A percentile compares a stretch with the other conserved stretches of the same genome.
phyloP scores from a whole-genome alignment of 2,113 vertebrate species.

The Colossoma macropomum region DNA sequence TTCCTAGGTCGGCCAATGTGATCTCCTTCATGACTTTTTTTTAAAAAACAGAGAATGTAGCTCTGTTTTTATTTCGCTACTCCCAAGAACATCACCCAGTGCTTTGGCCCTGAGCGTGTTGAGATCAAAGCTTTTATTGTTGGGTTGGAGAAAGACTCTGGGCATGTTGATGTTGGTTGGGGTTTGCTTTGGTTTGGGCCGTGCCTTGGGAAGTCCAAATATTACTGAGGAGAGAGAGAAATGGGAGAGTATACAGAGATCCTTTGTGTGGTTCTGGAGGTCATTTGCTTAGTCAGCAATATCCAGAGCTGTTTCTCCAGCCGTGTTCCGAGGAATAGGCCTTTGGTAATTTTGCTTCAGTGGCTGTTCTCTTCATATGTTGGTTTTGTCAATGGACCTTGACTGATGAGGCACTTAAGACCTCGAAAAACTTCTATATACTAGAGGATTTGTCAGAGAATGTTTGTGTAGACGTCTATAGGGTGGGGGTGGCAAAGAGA shows the following conservation, averaged over 20 bases:
- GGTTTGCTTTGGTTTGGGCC: slow-evolving; percentile 75
- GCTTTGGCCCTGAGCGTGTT: slow-evolving; percentile 32
- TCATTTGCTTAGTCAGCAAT: slow-evolving; percentile 23
- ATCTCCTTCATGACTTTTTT: not conserved
- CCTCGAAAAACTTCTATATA: not conserved
- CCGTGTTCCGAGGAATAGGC: not conserved
- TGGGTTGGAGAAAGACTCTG: slow-evolving; percentile 56
- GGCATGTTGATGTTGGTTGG: slow-evolving; percentile 63
- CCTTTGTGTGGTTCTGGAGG: not conserved
- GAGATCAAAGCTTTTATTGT: slow-evolving; percentile 68
- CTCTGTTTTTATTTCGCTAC: slow-evolving; percentile 25
- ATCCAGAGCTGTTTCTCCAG: slow-evolving; percentile 13
- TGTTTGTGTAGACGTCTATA: slow-evolving; percentile 47
- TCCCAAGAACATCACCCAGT: slow-evolving; percentile 8
- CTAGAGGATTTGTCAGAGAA: not conserved
- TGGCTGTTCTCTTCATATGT: not conserved
- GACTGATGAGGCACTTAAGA: not conserved
- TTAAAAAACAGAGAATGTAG: not conserved
- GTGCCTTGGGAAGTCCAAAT: slow-evolving; percentile 75
- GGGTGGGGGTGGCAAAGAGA: slow-evolving; percentile 57
- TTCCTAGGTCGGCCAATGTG: not conserved
- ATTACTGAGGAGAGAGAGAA: slow-evolving; percentile 76
- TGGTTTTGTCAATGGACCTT: not conserved
- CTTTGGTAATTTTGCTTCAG: not conserved
- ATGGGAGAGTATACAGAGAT: not conserved